Base-by-base conservation (phyloP, 2,113 vertebrate species). In the Perognathus longimembris region DNA sequence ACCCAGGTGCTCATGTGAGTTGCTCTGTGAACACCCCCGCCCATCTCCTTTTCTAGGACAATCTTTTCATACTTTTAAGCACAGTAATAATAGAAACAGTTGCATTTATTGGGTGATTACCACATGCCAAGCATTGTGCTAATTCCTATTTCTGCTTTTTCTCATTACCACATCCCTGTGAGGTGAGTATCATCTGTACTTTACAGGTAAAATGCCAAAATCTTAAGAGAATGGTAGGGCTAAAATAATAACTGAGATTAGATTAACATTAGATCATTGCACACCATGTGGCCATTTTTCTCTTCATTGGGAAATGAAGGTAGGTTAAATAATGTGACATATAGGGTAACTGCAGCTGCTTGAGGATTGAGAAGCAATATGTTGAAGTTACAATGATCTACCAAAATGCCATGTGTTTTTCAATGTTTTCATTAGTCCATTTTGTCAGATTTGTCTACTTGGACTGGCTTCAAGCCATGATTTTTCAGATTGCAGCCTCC, bases 1-100 rank as follows among this genome's bases (percentile, higher is more conserved):
- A 99, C 64, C 99, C 99, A 1, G 99, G 99, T 5, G 99, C 99
- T 90, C 98, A 99, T 1, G 99, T 99, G 96, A 99, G 98, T 97
- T 94, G 70, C 12, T 82, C 21, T n/a, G 1, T 40, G 34, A n/a
- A n/a, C n/a, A 8, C 61, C 30, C 38, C 32, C 36, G 38, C 10
- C 32, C 24, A 42, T 71, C 59, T 63, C n/a, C 64, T 76, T 94
- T 38, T 26, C 45, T 75, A 61, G 42, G 30, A 57, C 34, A 6
- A 61, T 34, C 36, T 69, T 61, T 90, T 36, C 24, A 6, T 78
- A 6, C 1, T 30, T 24, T 50, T 59, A 59, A 69, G 30, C 66
- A 45, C 28, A 80, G 38, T 34, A 63, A n/a, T 32, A 61, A n/a
- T 40, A 57, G 6, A 9, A 26, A 26, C 45, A 59, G 59, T 50